Conservation (phyloP, 2,888 invertebrate genomes). For the Eristalinus aeneus region DNA sequence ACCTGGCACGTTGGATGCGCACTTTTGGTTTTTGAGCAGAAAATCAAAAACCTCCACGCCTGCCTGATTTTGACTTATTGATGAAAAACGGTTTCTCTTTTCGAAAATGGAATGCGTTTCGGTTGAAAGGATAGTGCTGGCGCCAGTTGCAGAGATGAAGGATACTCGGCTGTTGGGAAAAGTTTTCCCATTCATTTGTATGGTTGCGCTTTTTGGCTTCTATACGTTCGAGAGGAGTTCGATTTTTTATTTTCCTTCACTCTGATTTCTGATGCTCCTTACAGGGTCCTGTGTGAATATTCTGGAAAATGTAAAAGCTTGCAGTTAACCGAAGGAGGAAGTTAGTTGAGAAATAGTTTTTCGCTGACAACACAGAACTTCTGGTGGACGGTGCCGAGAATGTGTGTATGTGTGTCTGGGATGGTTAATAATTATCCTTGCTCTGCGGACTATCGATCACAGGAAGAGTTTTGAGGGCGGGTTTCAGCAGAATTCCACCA, state of each 20-base stretch:
- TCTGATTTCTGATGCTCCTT: not conserved
- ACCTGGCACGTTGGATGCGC: conserved; percentile 15
- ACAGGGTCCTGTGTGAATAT: not conserved
- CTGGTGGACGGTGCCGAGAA: not conserved
- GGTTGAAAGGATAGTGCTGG: conserved; percentile 32
- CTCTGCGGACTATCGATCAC: not conserved
- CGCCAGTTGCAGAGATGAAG: conserved; percentile 2
- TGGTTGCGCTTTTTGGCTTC: conserved; percentile 24
- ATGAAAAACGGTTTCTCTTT: not conserved
- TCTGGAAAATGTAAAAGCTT: conserved; percentile 2
- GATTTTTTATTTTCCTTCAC: not conserved
- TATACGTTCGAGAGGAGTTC: not conserved
- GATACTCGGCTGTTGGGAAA: conserved; percentile 26
- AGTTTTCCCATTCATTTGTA: conserved; percentile 55
- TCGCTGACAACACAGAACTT: conserved; percentile 23
- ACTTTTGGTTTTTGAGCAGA: not conserved
- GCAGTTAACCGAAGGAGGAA: conserved; percentile 29
- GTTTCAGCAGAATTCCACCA: not conserved
- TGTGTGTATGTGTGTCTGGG: not conserved
- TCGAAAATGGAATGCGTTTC: conserved; percentile 40
- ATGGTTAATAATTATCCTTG: not conserved
- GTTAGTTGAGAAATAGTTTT: conserved; percentile 23
- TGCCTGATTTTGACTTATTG: conserved; percentile 11
- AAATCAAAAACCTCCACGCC: conserved; percentile 42
- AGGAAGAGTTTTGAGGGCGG: not conserved